Percentiles rank a stretch among this genome's conserved stretches.
These are phyloP conservation scores for Ranitomeya imitator DNA, from an alignment of 2,113 vertebrate species.

Conservation along the genomic window DNA sequence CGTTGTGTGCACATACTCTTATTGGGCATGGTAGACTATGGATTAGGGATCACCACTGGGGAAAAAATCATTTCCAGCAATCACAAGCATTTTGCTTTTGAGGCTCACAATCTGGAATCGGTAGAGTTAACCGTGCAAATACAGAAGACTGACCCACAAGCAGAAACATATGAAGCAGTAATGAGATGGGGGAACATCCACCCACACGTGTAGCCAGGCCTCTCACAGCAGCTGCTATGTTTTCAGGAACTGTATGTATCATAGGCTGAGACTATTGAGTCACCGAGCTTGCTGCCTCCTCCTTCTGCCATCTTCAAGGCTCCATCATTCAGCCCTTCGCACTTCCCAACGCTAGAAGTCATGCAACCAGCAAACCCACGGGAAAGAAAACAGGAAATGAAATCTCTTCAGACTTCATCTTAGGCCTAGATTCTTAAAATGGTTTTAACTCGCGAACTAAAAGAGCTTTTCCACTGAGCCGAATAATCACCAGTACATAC, in stretches of 20 bases:
- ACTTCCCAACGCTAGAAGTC: constrained; percentile 39
- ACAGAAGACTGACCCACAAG: constrained; percentile 44
- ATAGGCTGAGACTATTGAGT: constrained; percentile 45
- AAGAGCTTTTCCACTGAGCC: neutral
- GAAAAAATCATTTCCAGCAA: neutral
- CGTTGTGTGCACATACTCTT: no score
- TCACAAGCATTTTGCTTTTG: neutral
- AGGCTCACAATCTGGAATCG: neutral
- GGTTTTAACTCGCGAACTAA: neutral
- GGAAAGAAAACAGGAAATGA: constrained; percentile 51
- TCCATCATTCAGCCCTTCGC: constrained; percentile 20
- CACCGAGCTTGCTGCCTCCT: constrained; percentile 40
- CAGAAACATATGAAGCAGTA: constrained; percentile 48
- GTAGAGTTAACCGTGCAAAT: constrained; percentile 28
- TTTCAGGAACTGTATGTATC: constrained; percentile 48
- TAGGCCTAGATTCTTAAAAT: neutral
- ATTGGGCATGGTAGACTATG: no score
- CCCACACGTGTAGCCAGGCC: constrained; percentile 52
- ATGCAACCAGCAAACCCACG: constrained; percentile 26
- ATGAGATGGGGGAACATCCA: constrained; percentile 48
- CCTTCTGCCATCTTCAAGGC: constrained; percentile 31
- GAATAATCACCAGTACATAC: neutral
- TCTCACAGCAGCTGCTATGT: constrained; percentile 49
- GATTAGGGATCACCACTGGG: no score
- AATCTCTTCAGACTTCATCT: neutral